Evolutionary conservation across 1,140 invertebrate species (phyloP).

Genomic region (Achroia grisella): DNA sequence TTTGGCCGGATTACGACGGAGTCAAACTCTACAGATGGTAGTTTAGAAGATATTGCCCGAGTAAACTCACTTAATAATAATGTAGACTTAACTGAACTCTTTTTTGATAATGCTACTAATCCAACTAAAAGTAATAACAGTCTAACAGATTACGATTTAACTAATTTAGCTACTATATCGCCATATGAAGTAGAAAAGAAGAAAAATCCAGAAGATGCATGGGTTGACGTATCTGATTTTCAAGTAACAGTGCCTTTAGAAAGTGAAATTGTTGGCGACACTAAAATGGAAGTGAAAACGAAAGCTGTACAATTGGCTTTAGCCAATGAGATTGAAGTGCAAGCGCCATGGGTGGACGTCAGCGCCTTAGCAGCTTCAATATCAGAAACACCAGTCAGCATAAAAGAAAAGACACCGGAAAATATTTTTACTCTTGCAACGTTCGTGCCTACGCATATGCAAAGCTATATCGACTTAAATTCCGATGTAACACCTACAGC

Average conservation of each 20-base stretch:
- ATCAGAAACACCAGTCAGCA: conserved; percentile 68
- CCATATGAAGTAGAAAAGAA: conserved; percentile 40
- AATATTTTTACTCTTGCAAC: conserved; percentile 72
- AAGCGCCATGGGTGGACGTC: conserved; percentile 82
- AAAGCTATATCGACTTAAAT: conserved; percentile 78
- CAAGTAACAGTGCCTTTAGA: conserved; percentile 6
- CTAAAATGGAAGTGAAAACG: conserved; percentile 44
- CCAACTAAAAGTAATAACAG: conserved; percentile 33
- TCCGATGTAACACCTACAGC: conserved; percentile 42
- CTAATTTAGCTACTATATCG: conserved; percentile 33
- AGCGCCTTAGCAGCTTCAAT: conserved; percentile 76
- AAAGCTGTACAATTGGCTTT: conserved; percentile 81
- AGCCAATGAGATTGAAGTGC: conserved; percentile 82
- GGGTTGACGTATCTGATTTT: conserved; percentile 39
- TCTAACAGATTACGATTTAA: conserved; percentile 47
- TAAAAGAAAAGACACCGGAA: conserved; percentile 73
- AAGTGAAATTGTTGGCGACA: not conserved
- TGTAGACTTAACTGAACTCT: conserved; percentile 57
- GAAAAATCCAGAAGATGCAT: conserved; percentile 27
- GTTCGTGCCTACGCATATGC: conserved; percentile 81
- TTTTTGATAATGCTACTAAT: conserved; percentile 49
- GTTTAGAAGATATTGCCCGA: conserved; percentile 48
- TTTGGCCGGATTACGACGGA: conserved; percentile 65
- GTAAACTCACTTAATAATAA: conserved; percentile 42
- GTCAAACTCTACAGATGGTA: conserved; percentile 56